phyloP scores from a whole-genome alignment of 2,113 vertebrate species.

The Labeo catla region DNA sequence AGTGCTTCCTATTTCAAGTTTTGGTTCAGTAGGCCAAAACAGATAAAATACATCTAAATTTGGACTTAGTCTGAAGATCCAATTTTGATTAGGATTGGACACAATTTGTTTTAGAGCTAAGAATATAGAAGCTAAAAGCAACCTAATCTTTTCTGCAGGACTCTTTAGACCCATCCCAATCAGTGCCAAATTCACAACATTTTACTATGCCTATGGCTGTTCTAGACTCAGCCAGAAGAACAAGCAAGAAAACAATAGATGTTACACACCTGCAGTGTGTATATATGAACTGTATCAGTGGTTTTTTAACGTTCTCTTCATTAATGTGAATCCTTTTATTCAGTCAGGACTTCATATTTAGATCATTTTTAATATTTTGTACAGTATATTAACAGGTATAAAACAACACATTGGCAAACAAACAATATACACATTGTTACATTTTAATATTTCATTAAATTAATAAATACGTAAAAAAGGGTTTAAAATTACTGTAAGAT shows the following conservation, averaged over 20 bases:
- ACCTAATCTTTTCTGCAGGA: neutral
- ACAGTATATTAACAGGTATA: neutral
- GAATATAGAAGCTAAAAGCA: too few relatives aligned
- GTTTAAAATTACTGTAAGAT: neutral
- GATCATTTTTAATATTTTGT: neutral
- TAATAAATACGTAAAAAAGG: neutral
- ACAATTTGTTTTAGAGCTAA: too few relatives aligned
- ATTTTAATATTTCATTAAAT: neutral
- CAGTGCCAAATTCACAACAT: neutral
- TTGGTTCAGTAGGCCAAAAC: neutral
- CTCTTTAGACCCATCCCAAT: neutral
- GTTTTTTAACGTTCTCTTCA: neutral
- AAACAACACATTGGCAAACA: neutral
- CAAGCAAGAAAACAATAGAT: neutral
- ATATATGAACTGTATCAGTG: neutral
- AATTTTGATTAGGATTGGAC: too few relatives aligned
- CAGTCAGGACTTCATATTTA: neutral
- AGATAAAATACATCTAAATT: neutral
- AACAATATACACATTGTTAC: neutral
- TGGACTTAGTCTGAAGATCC: too few relatives aligned
- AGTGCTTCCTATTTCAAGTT: neutral
- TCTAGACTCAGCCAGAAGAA: neutral
- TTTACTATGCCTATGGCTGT: neutral
- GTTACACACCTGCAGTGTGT: neutral
- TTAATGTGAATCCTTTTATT: neutral